Evolutionary conservation across 2,888 invertebrate genomes (phyloP).

Genomic region (Podotricha telesiphe): DNA sequence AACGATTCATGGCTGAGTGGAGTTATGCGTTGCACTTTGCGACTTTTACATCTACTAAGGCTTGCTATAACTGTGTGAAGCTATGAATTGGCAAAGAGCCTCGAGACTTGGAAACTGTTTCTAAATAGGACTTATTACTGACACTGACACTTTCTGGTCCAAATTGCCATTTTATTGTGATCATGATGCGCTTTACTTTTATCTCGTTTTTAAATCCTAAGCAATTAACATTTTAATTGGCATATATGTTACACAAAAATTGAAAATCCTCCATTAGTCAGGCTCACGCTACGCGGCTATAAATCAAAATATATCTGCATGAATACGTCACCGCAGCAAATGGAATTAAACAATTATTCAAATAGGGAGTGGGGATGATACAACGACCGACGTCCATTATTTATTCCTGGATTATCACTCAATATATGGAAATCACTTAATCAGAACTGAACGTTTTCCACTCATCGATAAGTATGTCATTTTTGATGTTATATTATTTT

Average conservation of each 20-base stretch:
- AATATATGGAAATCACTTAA: conserved; percentile 31
- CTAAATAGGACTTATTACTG: conserved; percentile 21
- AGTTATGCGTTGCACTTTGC: conserved; percentile 38
- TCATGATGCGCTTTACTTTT: neutral
- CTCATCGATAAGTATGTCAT: conserved; percentile 5
- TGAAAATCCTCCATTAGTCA: conserved; percentile 36
- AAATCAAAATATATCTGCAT: conserved; percentile 40
- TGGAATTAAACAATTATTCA: conserved; percentile 76
- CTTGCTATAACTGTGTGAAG: conserved; percentile 21
- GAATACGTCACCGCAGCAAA: conserved; percentile 52
- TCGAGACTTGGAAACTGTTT: conserved; percentile 19
- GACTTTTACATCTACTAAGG: conserved; percentile 22
- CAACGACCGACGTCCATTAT: conserved; percentile 45
- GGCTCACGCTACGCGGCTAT: conserved; percentile 23
- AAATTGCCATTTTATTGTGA: conserved; percentile 6
- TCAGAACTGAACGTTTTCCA: conserved; percentile 6
- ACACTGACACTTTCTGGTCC: conserved; percentile 12
- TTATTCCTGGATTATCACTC: conserved; percentile 41
- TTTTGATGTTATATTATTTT: conserved; percentile 7
- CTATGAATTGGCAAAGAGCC: conserved; percentile 14
- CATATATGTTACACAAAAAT: neutral
- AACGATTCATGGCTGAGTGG: conserved; percentile 32
- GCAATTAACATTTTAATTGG: conserved; percentile 19
- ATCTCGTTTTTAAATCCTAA: neutral
- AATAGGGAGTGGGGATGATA: conserved; percentile 69